phyloP scores from a whole-genome alignment of 2,888 invertebrate species.

The Orgyia antiqua region DNA sequence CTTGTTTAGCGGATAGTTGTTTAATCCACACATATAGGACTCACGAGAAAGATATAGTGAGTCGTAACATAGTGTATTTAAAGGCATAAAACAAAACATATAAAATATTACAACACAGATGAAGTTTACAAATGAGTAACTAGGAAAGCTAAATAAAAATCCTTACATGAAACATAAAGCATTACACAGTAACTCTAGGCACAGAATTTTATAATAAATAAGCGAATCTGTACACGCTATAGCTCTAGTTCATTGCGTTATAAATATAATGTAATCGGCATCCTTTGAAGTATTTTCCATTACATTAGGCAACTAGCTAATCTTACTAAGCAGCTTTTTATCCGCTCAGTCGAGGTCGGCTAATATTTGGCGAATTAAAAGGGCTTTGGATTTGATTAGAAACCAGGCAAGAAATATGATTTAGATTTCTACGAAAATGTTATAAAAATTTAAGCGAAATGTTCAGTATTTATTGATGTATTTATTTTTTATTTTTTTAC shows the following conservation, averaged over 20 bases:
- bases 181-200: constrained; percentile 13
- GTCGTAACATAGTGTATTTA: no score
- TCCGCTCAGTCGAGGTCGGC: constrained; percentile 26
- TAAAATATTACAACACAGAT: no score
- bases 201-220: constrained; percentile 15
- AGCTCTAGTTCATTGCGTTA: constrained; percentile 23
- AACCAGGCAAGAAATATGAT: not conserved
- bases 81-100: no score
- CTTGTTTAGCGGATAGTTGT: no score
- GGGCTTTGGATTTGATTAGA: constrained; percentile 42
- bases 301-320: constrained; percentile 58
- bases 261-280: constrained; percentile 35
- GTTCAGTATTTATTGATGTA: not conserved
- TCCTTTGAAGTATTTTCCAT: constrained; percentile 56
- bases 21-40: no score
- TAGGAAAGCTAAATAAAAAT: no score
- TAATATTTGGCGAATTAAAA: constrained; percentile 44
- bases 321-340: constrained; percentile 45
- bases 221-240: constrained; percentile 27
- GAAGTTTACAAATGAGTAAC: not conserved
- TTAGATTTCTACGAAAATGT: not conserved
- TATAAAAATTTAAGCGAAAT: not conserved
- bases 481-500: constrained; percentile 1
- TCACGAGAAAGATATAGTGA: no score
- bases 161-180: no score